These are phyloP conservation scores for Cataglyphis hispanica DNA, from an alignment of 1,140 invertebrate species.

Conservation along the genomic window DNA sequence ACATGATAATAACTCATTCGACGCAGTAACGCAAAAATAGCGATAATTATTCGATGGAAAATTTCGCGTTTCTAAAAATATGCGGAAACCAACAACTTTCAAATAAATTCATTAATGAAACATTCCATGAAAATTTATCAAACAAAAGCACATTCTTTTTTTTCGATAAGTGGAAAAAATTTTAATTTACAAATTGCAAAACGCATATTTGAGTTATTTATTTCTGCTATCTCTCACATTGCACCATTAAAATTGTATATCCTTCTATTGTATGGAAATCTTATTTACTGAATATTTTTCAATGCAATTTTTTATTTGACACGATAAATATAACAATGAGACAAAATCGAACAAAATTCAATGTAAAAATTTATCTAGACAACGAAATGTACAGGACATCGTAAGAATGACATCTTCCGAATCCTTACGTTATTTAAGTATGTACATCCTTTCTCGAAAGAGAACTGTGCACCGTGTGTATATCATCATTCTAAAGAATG, in stretches of 20 bases:
- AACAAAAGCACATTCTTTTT: background rate
- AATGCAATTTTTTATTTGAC: background rate
- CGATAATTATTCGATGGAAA: conserved; percentile 21
- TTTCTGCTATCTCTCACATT: background rate
- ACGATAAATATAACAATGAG: conserved; percentile 33
- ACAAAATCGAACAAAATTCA: conserved; percentile 13
- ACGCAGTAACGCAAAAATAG: conserved; percentile 4
- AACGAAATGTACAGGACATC: background rate
- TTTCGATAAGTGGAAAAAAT: background rate
- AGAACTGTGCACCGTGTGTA: background rate
- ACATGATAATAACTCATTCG: background rate
- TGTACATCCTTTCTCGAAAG: background rate
- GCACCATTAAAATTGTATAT: background rate
- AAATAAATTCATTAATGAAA: conserved; percentile 39
- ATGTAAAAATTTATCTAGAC: conserved; percentile 9
- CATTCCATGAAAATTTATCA: conserved; percentile 33
- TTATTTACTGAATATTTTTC: conserved; percentile 20
- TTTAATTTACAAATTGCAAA: conserved; percentile 5
- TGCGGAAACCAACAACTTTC: conserved; percentile 7
- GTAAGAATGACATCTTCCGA: background rate
- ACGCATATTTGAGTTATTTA: background rate
- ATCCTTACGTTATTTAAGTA: background rate
- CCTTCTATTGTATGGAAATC: background rate
- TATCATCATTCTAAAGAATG: background rate
- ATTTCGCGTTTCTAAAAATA: conserved; percentile 8